Evolutionary conservation across 2,888 invertebrate genomes (phyloP), one percentile per base, ranked within the genome.

Genomic region (Ischnus inquisitorius): DNA sequence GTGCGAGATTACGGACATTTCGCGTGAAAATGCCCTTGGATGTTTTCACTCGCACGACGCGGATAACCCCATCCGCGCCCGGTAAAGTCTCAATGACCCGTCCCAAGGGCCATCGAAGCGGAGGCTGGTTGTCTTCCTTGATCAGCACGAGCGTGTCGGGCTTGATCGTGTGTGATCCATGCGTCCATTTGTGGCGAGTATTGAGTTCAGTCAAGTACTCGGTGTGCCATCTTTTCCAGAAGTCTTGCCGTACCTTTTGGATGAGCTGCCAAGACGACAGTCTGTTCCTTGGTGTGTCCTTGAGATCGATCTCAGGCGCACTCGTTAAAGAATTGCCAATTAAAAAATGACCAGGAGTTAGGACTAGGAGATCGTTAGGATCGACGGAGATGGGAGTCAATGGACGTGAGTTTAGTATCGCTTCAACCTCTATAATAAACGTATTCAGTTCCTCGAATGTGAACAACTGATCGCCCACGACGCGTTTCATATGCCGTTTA

Each of bases 361-460:
- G 77, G 28, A 57, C 54, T 1, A 46, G 22, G 19, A 80, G 57
- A 72, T 87, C 86, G 39, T 84, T 84, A 0, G 85, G 85, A 65
- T 87, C 86, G 8, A 82, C 46, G 5, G 87, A 83, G 0, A 87
- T 6, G 3, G 87, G 74, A n/a, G 82, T 82, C n/a, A 86, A 22
- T 1, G 85, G 83, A 39, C 85, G 28, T 2, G 82, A 86, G 54
- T 86, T 86, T 3, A 85, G 34, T 10, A 82, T 77, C 2, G 83
- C 72, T 68, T 86, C 85, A 14, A 86, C 80, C 28, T 84, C 78
- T 6, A 65, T 71, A 0, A 75, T 54, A 3, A 86, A 51, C 2
- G 80, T 88, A 62, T 64, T 71, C 0, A 87, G 80, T 62, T 91
- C 87, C 75, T 91, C 89, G 25, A 83, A 88, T 0, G 86, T 89